Percentiles rank a stretch among this genome's conserved stretches.
Evolutionary conservation across 2,113 vertebrate genomes (phyloP).

Genomic region (Actenoides hombroni): DNA sequence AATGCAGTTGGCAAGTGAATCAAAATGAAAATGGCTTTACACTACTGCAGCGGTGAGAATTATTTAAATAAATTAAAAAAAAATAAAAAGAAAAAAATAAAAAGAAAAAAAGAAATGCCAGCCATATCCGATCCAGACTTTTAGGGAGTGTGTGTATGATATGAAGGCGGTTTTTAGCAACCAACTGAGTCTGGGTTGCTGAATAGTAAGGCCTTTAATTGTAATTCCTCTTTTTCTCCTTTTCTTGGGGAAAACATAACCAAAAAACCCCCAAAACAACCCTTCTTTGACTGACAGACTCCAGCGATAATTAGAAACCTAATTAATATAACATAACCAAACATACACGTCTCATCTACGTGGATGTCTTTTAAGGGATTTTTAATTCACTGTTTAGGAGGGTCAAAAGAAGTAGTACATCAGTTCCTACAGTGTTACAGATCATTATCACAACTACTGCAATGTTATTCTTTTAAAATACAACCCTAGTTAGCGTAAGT

Average conservation of each 20-base stretch:
- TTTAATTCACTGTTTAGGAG: neutral
- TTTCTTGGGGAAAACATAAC: neutral
- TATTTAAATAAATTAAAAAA: neutral
- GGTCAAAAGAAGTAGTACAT: neutral
- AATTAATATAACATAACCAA: neutral
- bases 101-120: neutral
- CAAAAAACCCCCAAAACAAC: neutral
- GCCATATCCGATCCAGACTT: neutral
- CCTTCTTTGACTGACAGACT: neutral
- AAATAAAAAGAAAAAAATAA: neutral
- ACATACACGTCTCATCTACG: neutral
- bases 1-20: neutral
- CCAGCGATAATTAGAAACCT: neutral
- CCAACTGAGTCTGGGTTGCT: neutral
- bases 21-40: neutral
- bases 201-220: neutral
- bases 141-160: no score
- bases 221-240: neutral
- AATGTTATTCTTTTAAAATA: neutral
- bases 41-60: neutral
- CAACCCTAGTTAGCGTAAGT: neutral
- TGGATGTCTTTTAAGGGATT: neutral
- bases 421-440: neutral
- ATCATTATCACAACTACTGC: neutral
- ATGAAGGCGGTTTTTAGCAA: neutral